Percentiles rank a stretch among this genome's conserved stretches.
Evolutionary conservation across 1,140 invertebrate species (phyloP).

Genomic region (Nebria ingens): DNA sequence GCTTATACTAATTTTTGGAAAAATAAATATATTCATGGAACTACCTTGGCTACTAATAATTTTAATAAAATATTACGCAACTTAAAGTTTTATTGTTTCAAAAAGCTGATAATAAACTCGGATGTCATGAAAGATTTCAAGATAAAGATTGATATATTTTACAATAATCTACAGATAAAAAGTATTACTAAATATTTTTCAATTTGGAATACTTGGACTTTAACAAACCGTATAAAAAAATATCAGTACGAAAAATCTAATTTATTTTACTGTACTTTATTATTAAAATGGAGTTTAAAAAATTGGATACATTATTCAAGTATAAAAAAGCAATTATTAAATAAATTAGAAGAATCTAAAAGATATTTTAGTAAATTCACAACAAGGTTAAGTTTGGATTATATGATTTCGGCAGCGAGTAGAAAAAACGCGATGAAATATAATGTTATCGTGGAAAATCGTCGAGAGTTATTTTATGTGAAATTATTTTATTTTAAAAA

Average conservation of each 20-base stretch:
- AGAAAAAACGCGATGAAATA: constrained; percentile 14
- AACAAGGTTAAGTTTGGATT: constrained; percentile 14
- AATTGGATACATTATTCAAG: constrained; percentile 11
- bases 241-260: constrained; percentile 10
- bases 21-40: neutral
- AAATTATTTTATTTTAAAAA: constrained; percentile 20
- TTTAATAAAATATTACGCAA: too few species aligned
- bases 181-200: constrained; percentile 3
- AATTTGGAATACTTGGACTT: constrained; percentile 10
- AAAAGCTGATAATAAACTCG: too few species aligned
- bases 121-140: too few species aligned
- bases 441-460: constrained; percentile 3
- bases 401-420: constrained; percentile 16
- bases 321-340: constrained; percentile 11
- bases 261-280: constrained; percentile 8
- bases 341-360: constrained; percentile 17
- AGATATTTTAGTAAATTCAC: constrained; percentile 15
- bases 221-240: constrained; percentile 10
- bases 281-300: constrained; percentile 11
- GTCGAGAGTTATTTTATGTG: constrained; percentile 16
- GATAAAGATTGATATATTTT: too few species aligned
- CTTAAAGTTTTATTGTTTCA: too few species aligned
- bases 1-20: neutral
- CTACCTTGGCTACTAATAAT: too few species aligned
- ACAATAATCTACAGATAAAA: neutral